Base-by-base conservation (phyloP, 2,113 vertebrate species). In the Cnemophilus loriae region DNA sequence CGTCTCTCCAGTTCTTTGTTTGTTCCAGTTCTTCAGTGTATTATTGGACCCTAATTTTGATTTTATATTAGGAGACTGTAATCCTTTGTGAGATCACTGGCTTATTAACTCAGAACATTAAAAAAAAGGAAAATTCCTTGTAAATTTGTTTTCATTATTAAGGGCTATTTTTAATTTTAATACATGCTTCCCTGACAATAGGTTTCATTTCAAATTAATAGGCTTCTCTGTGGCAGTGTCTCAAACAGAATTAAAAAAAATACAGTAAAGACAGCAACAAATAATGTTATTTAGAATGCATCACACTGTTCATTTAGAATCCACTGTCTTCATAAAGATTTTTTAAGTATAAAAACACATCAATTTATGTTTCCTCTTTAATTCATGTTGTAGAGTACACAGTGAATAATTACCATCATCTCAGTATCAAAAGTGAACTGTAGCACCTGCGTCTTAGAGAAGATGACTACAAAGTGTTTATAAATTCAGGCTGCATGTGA, bases 121-220 rank as follows among this genome's bases (percentile, higher is more conserved):
- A 83, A 91, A 76, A 50, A 88, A 39, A 20, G 10, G 4, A 60
- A 56, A 69, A 19, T 88, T 76, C 24, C 11, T 50, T 32, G 26
- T 80, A 87, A 93, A 52, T 92, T 90, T 86, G 41, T 75, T 85
- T 86, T 91, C 55, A 83, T 77, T 97, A 94, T 64, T 65, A 85
- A 95, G 75, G 24, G 5, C 5, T 41, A 53, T 83, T 93, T 96
- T 96, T 89, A 79, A 94, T 96, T 92, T 86, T 90, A 70, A 89
- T n/a, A 26, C 56, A 77, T 79, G 42, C 20, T 93, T 93, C 42
- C 52, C 65, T 79, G 33, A 57, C 63, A 90, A 39, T 28, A 60
- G 46, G 67, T 93, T 90, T 93, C 5, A 56, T 94, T 93, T 71
- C 44, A 93, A 89, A 52, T 65, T 84, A 94, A 92, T 79, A 87